phyloP scores from a whole-genome alignment of 2,888 invertebrate genomes.

The Neoscelio sp. region DNA sequence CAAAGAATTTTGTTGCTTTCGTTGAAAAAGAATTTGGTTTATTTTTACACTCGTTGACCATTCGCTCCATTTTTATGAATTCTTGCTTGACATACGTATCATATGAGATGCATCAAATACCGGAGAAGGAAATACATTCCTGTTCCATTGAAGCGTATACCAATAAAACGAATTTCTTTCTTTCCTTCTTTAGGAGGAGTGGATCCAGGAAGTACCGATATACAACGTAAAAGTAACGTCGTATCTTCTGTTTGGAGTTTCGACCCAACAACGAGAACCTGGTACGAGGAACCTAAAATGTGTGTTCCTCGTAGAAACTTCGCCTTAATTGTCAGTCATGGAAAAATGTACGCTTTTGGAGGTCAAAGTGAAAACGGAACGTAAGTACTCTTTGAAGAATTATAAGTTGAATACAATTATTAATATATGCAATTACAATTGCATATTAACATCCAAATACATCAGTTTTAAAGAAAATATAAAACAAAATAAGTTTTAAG shows the following conservation, averaged over 20 bases:
- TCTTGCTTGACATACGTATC: background rate
- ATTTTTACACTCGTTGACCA: background rate
- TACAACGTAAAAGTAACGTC: constrained; percentile 85
- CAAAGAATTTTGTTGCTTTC: background rate
- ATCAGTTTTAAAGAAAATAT: no score
- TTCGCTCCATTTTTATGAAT: constrained; percentile 7
- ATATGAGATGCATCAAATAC: constrained; percentile 13
- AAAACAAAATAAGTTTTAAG: no score
- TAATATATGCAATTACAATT: no score
- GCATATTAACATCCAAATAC: no score
- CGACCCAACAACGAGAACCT: constrained; percentile 86
- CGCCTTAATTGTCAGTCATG: constrained; percentile 87
- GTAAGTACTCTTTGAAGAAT: no score
- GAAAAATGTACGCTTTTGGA: constrained; percentile 89
- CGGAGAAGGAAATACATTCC: constrained; percentile 21
- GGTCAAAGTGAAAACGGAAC: constrained; percentile 87
- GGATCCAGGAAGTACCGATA: constrained; percentile 86
- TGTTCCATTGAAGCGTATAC: background rate
- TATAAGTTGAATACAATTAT: no score
- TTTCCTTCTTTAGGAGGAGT: constrained; percentile 84
- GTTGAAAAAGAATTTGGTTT: background rate
- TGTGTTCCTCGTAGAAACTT: constrained; percentile 87
- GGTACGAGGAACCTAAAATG: constrained; percentile 87
- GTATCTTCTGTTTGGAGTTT: constrained; percentile 88
- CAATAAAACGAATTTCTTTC: constrained; percentile 27